Evolutionary conservation across 1,140 invertebrate genomes (phyloP).

Genomic region (Ptiloglossa arizonensis): DNA sequence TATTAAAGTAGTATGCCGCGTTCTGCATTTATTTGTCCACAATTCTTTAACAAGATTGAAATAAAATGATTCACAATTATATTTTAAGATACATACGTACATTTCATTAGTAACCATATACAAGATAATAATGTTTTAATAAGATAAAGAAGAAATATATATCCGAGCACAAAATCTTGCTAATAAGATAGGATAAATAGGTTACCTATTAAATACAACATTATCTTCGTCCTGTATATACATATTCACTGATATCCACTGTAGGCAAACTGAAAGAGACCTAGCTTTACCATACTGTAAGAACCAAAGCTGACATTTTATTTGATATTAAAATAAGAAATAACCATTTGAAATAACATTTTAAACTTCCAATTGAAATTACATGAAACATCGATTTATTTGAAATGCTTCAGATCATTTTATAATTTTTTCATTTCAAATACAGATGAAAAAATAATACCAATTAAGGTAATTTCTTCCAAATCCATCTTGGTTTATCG

Average conservation of each 20-base stretch:
- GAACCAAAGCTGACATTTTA: neutral
- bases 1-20: neutral
- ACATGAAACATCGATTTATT: too few species aligned
- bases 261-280: neutral
- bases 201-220: constrained; percentile 7
- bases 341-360: neutral
- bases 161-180: neutral
- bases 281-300: neutral
- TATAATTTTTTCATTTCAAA: too few species aligned
- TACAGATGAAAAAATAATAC: too few species aligned
- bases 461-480: too few species aligned
- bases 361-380: too few species aligned
- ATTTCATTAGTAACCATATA: neutral
- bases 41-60: neutral
- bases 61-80: neutral
- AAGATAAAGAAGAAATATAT: constrained; percentile 3
- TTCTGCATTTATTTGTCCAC: neutral
- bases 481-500: too few species aligned
- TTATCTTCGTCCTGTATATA: neutral
- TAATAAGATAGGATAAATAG: constrained; percentile 24
- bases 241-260: neutral
- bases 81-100: neutral
- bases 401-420: too few species aligned
- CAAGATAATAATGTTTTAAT: neutral
- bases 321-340: neutral